A percentile compares a stretch with the other conserved stretches of the same genome.
phyloP scores from a whole-genome alignment of 1,140 invertebrate genomes.

The Philopotamus ludificatus region DNA sequence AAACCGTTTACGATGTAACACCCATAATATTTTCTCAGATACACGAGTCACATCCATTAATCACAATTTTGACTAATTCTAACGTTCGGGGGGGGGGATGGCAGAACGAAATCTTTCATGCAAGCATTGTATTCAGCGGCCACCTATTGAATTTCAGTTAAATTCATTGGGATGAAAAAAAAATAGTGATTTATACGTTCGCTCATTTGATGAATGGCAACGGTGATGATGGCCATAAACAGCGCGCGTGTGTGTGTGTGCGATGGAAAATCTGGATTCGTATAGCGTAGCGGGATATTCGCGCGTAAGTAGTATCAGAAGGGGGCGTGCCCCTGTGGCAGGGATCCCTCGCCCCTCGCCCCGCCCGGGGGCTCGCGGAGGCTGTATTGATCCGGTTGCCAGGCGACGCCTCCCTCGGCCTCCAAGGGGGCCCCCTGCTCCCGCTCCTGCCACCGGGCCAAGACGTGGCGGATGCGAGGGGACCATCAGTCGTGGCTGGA shows the following conservation, averaged over 20 bases:
- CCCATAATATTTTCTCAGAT: too few relatives aligned
- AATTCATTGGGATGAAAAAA: too few relatives aligned
- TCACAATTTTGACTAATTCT: too few relatives aligned
- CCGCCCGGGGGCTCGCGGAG: constrained; percentile 35
- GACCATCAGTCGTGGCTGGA: constrained; percentile 22
- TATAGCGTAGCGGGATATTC: not conserved
- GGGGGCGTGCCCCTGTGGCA: constrained; percentile 17
- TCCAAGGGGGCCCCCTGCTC: not conserved
- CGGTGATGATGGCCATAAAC: not conserved
- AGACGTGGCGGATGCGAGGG: constrained; percentile 7
- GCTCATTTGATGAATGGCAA: not conserved
- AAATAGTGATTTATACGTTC: too few relatives aligned
- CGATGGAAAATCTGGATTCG: not conserved
- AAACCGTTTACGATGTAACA: too few relatives aligned
- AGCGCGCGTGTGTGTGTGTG: too few relatives aligned
- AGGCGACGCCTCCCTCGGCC: not conserved
- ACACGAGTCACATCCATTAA: too few relatives aligned
- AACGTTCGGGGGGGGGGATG: too few relatives aligned
- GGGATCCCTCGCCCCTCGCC: constrained; percentile 4
- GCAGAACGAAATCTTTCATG: too few relatives aligned
- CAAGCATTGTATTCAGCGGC: too few relatives aligned
- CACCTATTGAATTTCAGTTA: too few relatives aligned
- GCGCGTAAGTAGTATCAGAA: constrained; percentile 4
- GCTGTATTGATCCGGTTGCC: constrained; percentile 37
- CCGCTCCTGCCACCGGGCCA: constrained; percentile 16